Evolutionary conservation across 2,888 invertebrate genomes (phyloP).

Genomic region (Volucella inanis): DNA sequence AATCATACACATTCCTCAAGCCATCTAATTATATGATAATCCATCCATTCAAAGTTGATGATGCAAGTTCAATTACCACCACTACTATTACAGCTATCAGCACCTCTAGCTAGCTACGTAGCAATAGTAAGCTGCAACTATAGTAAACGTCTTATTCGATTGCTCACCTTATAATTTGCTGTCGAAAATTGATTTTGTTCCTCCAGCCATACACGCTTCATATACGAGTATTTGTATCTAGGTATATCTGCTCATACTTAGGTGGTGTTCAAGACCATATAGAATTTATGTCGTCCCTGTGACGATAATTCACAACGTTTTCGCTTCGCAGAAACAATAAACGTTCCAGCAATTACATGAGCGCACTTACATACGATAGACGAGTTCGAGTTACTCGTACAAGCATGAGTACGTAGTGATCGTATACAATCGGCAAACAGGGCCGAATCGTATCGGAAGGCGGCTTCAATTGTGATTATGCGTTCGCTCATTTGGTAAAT

Average conservation of each 20-base stretch:
- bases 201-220: slow-evolving; percentile 58
- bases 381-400: not conserved
- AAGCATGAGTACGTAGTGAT: not conserved
- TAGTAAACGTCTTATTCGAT: slow-evolving; percentile 46
- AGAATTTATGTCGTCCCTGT: slow-evolving; percentile 47
- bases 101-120: no score
- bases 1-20: slow-evolving; percentile 48
- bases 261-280: not conserved
- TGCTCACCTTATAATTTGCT: slow-evolving; percentile 62
- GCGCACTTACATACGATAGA: slow-evolving; percentile 11
- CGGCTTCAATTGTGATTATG: slow-evolving; percentile 70
- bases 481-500: slow-evolving; percentile 72
- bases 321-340: slow-evolving; percentile 57
- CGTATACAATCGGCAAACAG: not conserved
- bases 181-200: slow-evolving; percentile 63
- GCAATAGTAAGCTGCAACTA: no score
- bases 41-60: slow-evolving; percentile 33
- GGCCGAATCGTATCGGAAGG: slow-evolving; percentile 62
- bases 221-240: not conserved
- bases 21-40: slow-evolving; percentile 53
- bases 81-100: slow-evolving; percentile 8
- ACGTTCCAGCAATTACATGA: slow-evolving; percentile 55
- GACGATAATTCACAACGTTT: slow-evolving; percentile 54
- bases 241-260: no score
- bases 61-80: slow-evolving; percentile 55